Percentiles rank a stretch among this genome's conserved stretches.
Conservation (phyloP, 2,888 invertebrate genomes). For the Heliconius ethilla region DNA sequence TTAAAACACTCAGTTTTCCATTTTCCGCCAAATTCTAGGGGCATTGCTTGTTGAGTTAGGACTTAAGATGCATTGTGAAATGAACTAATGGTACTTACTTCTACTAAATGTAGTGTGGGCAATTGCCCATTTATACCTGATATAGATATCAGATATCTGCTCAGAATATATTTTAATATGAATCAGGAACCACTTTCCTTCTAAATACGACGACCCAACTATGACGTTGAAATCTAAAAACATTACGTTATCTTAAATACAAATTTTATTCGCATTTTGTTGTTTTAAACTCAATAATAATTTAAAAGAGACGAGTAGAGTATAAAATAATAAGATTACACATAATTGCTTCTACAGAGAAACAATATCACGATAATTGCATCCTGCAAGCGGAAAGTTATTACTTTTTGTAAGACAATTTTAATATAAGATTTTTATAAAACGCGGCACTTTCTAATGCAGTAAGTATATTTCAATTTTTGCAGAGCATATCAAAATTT, state of each 20-base stretch:
- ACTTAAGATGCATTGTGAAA: too few relatives aligned
- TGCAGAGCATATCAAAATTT: not conserved
- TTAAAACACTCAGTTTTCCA: too few relatives aligned
- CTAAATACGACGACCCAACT: too few relatives aligned
- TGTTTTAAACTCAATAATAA: slow-evolving; percentile 18
- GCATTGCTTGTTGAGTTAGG: too few relatives aligned
- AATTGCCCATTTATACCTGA: too few relatives aligned
- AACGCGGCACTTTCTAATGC: slow-evolving; percentile 6
- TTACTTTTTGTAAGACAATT: slow-evolving; percentile 22
- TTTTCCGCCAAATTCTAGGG: too few relatives aligned
- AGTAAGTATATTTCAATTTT: not conserved
- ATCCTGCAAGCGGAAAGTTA: slow-evolving; percentile 21
- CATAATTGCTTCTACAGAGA: slow-evolving; percentile 34
- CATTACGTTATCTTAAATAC: not conserved
- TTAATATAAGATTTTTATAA: slow-evolving; percentile 19
- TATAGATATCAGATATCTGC: too few relatives aligned
- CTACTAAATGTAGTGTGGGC: too few relatives aligned
- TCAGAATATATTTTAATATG: too few relatives aligned
- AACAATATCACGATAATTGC: slow-evolving; percentile 19
- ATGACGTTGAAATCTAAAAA: not conserved
- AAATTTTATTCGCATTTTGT: slow-evolving; percentile 15
- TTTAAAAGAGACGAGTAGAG: slow-evolving; percentile 11
- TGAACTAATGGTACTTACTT: too few relatives aligned
- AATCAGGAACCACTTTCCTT: too few relatives aligned
- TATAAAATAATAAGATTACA: slow-evolving; percentile 22